A percentile compares a stretch with the other conserved stretches of the same genome.
Evolutionary conservation across 1,140 invertebrate genomes (phyloP).

Genomic region (Diploscapter pachys): DNA sequence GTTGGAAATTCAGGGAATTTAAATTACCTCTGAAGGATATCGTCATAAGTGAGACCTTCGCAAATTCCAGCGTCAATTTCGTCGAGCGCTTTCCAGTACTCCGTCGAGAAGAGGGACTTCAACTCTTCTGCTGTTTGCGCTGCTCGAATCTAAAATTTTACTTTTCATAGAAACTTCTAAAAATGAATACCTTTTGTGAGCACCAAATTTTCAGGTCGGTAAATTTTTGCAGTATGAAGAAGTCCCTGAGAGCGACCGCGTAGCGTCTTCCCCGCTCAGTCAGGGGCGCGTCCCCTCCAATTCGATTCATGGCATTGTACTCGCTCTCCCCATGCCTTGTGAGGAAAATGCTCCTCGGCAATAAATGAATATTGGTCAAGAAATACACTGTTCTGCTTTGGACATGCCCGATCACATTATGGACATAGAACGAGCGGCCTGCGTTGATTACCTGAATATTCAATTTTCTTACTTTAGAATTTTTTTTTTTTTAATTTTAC

Average conservation of each 20-base stretch:
- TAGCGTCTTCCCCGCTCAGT: constrained; percentile 79
- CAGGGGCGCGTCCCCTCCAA: constrained; percentile 91
- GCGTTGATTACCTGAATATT: constrained; percentile 74
- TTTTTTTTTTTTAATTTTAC: too few species aligned
- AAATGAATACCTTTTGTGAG: constrained; percentile 73
- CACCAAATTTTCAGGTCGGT: constrained; percentile 89
- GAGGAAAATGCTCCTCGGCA: constrained; percentile 80
- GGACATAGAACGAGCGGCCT: constrained; percentile 65
- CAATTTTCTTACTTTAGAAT: too few species aligned
- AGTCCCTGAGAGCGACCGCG: constrained; percentile 74
- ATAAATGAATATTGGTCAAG: constrained; percentile 99
- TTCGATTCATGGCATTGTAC: constrained; percentile 85
- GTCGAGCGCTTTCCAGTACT: constrained; percentile 92
- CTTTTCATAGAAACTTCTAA: too few species aligned
- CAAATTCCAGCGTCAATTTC: constrained; percentile 99
- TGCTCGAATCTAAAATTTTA: constrained; percentile 71
- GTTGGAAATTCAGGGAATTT: too few species aligned
- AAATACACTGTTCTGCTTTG: constrained; percentile 97
- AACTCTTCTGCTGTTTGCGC: constrained; percentile 88
- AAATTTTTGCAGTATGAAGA: constrained; percentile 67
- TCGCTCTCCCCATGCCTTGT: constrained; percentile 94
- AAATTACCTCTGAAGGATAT: constrained; percentile 72
- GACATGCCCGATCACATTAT: constrained; percentile 74
- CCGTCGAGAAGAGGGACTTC: constrained; percentile 77
- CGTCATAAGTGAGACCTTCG: constrained; percentile 98